Percentiles rank a stretch among this genome's conserved stretches.
Evolutionary conservation across 2,888 invertebrate species (phyloP).

Genomic region (Drosophila demipolita): DNA sequence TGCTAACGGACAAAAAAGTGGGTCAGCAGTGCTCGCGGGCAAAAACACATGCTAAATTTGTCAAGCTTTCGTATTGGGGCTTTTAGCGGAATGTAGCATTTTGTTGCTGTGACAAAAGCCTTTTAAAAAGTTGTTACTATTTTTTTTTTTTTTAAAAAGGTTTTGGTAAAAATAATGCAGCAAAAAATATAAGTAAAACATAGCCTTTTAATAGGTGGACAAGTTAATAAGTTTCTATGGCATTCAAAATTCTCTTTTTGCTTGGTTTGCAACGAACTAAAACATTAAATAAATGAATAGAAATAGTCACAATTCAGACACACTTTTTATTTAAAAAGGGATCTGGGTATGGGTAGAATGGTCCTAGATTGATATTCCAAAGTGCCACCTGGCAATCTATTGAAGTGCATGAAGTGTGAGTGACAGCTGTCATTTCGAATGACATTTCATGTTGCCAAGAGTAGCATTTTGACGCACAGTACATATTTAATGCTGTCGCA

Average conservation of each 20-base stretch:
- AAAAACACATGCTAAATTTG: slow-evolving; percentile 32
- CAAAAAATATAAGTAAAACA: not conserved
- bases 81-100: slow-evolving; percentile 16
- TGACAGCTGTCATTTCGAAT: slow-evolving; percentile 65
- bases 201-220: not conserved
- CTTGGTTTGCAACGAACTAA: not conserved
- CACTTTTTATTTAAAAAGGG: not conserved
- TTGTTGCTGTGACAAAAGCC: slow-evolving; percentile 28
- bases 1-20: slow-evolving; percentile 17
- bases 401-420: slow-evolving; percentile 29
- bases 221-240: not conserved
- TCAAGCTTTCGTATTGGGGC: slow-evolving; percentile 39
- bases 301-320: not conserved
- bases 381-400: slow-evolving; percentile 27
- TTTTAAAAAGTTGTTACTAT: not conserved
- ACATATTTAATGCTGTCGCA: slow-evolving; percentile 11
- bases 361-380: slow-evolving; percentile 1
- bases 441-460: slow-evolving; percentile 48
- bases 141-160: not conserved
- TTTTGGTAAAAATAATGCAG: not conserved
- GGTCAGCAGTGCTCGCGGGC: slow-evolving; percentile 29
- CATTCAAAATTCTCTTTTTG: not conserved
- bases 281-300: not conserved
- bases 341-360: not conserved
- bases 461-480: slow-evolving; percentile 39